Evolutionary conservation across 1,140 invertebrate genomes (phyloP).

Genomic region (Drosophila sproati): DNA sequence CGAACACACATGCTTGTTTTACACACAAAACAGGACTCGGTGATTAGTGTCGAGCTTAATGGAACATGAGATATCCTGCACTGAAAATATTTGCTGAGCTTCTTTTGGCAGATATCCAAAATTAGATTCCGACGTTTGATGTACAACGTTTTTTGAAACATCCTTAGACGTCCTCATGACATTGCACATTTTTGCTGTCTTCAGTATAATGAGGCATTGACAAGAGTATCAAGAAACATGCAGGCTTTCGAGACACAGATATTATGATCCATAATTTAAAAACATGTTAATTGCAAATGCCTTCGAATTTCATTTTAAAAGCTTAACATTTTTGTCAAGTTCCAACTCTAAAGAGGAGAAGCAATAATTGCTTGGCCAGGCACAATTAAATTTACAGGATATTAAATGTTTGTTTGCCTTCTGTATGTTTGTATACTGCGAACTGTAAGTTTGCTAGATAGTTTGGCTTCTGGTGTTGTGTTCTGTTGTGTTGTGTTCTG

Average conservation of each 20-base stretch:
- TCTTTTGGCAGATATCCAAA: too few species aligned
- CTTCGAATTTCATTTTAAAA: not conserved
- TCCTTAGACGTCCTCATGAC: too few species aligned
- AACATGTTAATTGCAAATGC: not conserved
- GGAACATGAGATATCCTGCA: conserved; percentile 4
- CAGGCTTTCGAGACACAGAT: too few species aligned
- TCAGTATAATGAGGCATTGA: too few species aligned
- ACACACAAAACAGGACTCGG: conserved; percentile 5
- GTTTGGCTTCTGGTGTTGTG: not conserved
- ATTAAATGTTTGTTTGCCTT: conserved; percentile 43
- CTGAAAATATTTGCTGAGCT: not conserved
- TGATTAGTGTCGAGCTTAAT: not conserved
- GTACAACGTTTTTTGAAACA: too few species aligned
- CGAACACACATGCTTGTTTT: not conserved
- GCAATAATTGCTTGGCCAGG: not conserved
- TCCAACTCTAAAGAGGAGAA: not conserved
- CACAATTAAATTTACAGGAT: conserved; percentile 9
- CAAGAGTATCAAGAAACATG: too few species aligned
- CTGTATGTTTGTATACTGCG: conserved; percentile 28
- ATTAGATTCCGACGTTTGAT: too few species aligned
- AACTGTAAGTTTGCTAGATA: conserved; percentile 28
- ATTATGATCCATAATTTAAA: too few species aligned
- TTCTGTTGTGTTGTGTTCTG: not conserved
- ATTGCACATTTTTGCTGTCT: too few species aligned
- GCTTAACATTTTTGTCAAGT: not conserved